Evolutionary conservation across 2,797 vertebrate species (phyloP).

Genomic region (Siniperca obscura): DNA sequence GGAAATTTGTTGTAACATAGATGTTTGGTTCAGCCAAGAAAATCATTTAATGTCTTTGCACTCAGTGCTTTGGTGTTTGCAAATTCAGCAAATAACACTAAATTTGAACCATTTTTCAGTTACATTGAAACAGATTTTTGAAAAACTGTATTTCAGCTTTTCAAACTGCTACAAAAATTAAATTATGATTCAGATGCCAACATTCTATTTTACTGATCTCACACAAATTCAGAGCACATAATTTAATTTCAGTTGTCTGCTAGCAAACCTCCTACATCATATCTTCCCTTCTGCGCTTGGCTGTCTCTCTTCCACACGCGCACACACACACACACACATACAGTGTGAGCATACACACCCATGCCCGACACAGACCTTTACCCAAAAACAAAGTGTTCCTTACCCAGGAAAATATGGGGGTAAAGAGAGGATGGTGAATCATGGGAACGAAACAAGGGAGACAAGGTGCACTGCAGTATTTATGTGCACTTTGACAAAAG

Average conservation of each 20-base stretch:
- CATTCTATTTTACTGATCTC: slow-evolving; percentile 18
- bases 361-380: slow-evolving; percentile 41
- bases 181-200: slow-evolving; percentile 20
- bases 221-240: slow-evolving; percentile 35
- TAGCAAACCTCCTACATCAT: slow-evolving; percentile 39
- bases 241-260: slow-evolving; percentile 39
- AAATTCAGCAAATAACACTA: neutral
- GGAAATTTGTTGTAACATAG: rapidly evolving
- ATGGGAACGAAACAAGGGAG: slow-evolving; percentile 63
- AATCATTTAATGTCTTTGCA: neutral
- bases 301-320: slow-evolving; percentile 6
- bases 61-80: neutral
- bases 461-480: slow-evolving; percentile 78
- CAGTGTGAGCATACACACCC: slow-evolving; percentile 3
- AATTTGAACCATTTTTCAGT: neutral
- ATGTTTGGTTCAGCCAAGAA: neutral
- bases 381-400: slow-evolving; percentile 60
- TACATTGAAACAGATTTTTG: neutral
- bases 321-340: slow-evolving; percentile 6
- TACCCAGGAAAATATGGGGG: slow-evolving; percentile 37
- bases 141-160: neutral
- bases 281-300: slow-evolving; percentile 16
- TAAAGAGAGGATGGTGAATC: slow-evolving; percentile 63
- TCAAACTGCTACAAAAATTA: neutral
- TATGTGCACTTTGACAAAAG: slow-evolving; percentile 75